Percentiles rank a stretch among this genome's conserved stretches.
Evolutionary conservation across 2,888 invertebrate species (phyloP).

Genomic region (Lomographa bimaculata): DNA sequence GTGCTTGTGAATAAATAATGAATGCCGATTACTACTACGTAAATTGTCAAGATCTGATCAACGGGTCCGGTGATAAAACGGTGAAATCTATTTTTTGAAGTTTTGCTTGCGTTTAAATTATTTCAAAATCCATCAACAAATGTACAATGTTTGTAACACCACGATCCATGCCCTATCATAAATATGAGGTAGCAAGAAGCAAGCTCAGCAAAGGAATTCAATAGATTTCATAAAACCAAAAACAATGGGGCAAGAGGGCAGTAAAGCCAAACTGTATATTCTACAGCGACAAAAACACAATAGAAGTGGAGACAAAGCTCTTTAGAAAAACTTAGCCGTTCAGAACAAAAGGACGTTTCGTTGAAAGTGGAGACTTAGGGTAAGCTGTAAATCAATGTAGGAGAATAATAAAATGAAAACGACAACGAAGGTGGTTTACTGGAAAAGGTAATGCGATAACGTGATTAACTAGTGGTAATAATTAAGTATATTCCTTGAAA

Average conservation of each 20-base stretch:
- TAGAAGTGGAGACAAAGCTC: conserved; percentile 67
- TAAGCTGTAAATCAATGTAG: conserved; percentile 63
- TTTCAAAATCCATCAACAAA: too few species aligned
- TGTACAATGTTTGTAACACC: too few species aligned
- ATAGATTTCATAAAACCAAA: conserved; percentile 45
- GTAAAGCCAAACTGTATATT: conserved; percentile 70
- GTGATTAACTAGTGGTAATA: too few species aligned
- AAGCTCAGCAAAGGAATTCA: conserved; percentile 21
- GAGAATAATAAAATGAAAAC: conserved; percentile 59
- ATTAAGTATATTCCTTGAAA: too few species aligned
- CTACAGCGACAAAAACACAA: conserved; percentile 61
- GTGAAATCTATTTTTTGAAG: too few species aligned
- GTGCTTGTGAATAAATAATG: too few species aligned
- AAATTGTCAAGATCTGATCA: too few species aligned
- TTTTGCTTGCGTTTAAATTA: too few species aligned
- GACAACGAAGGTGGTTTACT: conserved; percentile 34
- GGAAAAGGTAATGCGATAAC: conserved; percentile 27
- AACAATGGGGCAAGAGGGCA: conserved; percentile 56
- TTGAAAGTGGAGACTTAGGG: conserved; percentile 53
- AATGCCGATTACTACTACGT: too few species aligned
- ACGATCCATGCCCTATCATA: too few species aligned
- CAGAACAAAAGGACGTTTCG: conserved; percentile 72
- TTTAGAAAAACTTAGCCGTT: conserved; percentile 66
- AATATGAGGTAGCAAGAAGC: too few species aligned
- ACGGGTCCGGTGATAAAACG: too few species aligned